Percentiles rank a stretch among this genome's conserved stretches.
Conservation (phyloP, 2,113 vertebrate genomes). For the Myxocyprinus asiaticus region DNA sequence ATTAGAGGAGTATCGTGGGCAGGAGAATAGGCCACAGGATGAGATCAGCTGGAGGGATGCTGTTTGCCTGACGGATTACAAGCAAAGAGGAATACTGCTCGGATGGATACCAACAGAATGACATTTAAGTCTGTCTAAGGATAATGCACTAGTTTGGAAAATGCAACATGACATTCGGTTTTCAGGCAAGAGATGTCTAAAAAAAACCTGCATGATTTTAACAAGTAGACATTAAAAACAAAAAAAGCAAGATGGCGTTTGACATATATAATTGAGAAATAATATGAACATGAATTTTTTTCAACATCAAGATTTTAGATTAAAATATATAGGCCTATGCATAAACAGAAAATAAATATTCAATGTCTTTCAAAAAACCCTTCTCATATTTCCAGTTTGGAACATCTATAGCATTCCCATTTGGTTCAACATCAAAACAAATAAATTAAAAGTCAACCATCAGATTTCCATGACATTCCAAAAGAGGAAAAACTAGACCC, state of each 20-base stretch:
- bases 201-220: neutral
- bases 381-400: too few species aligned
- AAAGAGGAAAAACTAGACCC: too few species aligned
- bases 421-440: too few species aligned
- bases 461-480: too few species aligned
- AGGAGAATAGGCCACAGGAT: slow-evolving; percentile 8
- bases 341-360: too few species aligned
- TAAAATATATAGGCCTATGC: too few species aligned
- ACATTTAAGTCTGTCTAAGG: neutral
- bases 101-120: neutral
- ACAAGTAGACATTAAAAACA: neutral
- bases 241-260: neutral
- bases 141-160: neutral
- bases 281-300: too few species aligned
- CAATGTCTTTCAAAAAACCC: too few species aligned
- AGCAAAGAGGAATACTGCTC: neutral
- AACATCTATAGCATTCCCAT: too few species aligned
- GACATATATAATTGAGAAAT: too few species aligned
- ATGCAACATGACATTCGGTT: neutral
- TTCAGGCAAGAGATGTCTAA: neutral
- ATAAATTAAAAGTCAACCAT: too few species aligned
- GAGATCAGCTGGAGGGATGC: slow-evolving; percentile 10
- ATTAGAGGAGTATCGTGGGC: slow-evolving; percentile 28
- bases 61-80: slow-evolving; percentile 6
- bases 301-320: too few species aligned